A percentile compares a stretch with the other conserved stretches of the same genome.
These are phyloP conservation scores for Podilymbus podiceps DNA, from an alignment of 2,113 vertebrate species.

Conservation along the genomic window DNA sequence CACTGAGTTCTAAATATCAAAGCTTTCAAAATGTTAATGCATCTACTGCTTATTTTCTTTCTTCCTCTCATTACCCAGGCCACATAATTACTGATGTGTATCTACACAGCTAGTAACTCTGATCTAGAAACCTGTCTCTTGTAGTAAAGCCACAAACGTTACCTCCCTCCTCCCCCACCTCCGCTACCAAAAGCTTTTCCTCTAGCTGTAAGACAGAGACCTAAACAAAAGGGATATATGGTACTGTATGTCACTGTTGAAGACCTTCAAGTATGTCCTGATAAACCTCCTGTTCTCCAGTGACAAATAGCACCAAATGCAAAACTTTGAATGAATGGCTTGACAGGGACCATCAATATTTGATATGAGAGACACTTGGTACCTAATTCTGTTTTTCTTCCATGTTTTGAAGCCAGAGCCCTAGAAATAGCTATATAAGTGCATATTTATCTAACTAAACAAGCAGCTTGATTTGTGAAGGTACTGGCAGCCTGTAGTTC, in stretches of 20 bases:
- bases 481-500: neutral
- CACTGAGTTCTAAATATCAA: neutral
- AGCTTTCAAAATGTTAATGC: neutral
- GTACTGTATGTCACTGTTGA: neutral
- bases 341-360: neutral
- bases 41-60: slow-evolving; percentile 2
- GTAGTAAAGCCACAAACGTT: slow-evolving; percentile 29
- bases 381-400: neutral
- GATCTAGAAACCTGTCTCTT: slow-evolving; percentile 27
- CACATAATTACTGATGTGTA: slow-evolving; percentile 19
- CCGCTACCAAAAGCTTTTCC: neutral
- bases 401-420: neutral
- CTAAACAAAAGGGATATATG: neutral
- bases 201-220: neutral
- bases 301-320: neutral
- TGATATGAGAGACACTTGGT: neutral
- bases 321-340: neutral
- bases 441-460: neutral
- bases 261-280: neutral
- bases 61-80: slow-evolving; percentile 5
- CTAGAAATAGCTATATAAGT: neutral
- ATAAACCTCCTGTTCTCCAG: neutral
- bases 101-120: slow-evolving; percentile 16
- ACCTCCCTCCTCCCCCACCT: slow-evolving; percentile 34
- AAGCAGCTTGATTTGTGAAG: neutral